A percentile compares a stretch with the other conserved stretches of the same genome.
These are phyloP conservation scores for Pseudolaguvia tuberculata DNA, from an alignment of 2,113 vertebrate genomes.

Conservation along the genomic window DNA sequence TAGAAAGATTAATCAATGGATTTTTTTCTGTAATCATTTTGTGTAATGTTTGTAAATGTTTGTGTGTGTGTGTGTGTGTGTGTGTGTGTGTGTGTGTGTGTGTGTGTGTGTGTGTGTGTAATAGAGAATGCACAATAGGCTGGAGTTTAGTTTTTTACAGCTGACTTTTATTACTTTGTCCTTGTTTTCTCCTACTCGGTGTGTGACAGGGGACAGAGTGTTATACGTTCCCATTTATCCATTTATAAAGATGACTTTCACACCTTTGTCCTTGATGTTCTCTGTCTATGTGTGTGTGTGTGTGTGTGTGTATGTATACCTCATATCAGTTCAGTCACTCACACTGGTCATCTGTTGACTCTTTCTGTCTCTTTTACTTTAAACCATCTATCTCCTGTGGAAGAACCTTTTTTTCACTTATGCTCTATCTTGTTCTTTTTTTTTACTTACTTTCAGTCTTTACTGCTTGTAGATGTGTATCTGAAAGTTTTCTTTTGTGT, in stretches of 20 bases:
- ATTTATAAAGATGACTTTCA: not conserved
- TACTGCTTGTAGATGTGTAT: not conserved
- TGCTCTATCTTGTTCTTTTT: not conserved
- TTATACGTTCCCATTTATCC: not conserved
- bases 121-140: not conserved
- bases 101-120: constrained; percentile 3
- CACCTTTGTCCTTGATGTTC: not conserved
- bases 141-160: not conserved
- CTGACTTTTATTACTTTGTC: constrained; percentile 13
- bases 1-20: constrained; percentile 12
- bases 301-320: constrained; percentile 5
- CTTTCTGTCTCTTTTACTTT: constrained; percentile 5
- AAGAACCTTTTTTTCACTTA: not conserved
- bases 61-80: no score
- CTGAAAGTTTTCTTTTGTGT: not conserved
- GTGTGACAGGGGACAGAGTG: constrained; percentile 1
- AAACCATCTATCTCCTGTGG: not conserved
- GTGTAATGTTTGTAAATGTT: constrained; percentile 4
- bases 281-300: constrained; percentile 9
- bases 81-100: no score
- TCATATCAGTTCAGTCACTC: not conserved
- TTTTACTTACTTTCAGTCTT: not conserved
- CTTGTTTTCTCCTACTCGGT: not conserved
- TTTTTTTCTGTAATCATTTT: constrained; percentile 10
- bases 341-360: not conserved